Conservation (phyloP, 53 echinoderm and acorn worm species). For the Glandiceps talaboti region DNA sequence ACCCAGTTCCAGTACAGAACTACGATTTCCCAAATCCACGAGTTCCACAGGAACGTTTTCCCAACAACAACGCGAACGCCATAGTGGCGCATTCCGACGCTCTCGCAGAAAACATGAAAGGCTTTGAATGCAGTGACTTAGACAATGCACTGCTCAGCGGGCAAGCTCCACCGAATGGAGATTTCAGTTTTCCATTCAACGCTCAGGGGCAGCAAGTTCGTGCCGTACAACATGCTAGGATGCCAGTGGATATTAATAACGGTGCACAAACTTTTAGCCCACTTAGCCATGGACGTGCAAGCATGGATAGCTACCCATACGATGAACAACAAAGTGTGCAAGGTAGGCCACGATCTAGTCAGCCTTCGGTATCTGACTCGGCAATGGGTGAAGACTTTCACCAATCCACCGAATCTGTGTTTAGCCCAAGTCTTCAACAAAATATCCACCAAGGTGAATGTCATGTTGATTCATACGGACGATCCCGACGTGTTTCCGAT, state of each 20-base stretch:
- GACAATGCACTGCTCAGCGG: constrained; percentile 25
- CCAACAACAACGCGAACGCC: neutral
- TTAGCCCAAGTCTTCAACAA: neutral
- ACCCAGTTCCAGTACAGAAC: neutral
- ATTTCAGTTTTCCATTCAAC: neutral
- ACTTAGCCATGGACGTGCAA: neutral
- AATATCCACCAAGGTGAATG: neutral
- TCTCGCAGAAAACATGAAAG: constrained; percentile 14
- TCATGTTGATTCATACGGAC: neutral
- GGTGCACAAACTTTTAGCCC: neutral
- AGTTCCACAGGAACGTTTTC: neutral
- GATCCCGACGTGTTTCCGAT: neutral
- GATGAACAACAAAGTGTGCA: neutral
- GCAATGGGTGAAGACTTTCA: neutral
- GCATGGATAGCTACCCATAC: neutral
- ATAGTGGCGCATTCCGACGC: neutral
- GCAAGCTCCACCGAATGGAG: neutral
- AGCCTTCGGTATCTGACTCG: neutral
- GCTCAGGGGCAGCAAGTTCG: neutral
- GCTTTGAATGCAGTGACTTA: constrained; percentile 42
- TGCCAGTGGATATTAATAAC: neutral
- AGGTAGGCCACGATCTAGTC: neutral
- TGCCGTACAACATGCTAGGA: neutral
- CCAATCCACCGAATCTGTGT: neutral
- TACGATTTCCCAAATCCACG: neutral